These are phyloP conservation scores for Papilio helenus DNA, from an alignment of 1,140 invertebrate species.

Conservation along the genomic window DNA sequence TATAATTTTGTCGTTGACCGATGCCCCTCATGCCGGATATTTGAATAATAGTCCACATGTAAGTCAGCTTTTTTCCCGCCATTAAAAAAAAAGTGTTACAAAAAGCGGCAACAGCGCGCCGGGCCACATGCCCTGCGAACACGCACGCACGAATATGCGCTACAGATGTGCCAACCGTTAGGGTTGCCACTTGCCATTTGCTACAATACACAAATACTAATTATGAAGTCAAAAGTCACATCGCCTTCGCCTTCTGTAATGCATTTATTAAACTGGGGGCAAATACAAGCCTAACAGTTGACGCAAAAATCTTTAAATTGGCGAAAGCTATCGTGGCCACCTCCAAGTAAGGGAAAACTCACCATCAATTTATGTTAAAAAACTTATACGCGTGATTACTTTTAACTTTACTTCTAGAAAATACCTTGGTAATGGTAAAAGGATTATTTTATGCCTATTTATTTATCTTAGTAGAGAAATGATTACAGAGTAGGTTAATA, in stretches of 20 bases:
- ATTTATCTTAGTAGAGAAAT: not conserved
- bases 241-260: not conserved
- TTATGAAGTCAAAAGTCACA: not conserved
- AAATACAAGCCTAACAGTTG: not conserved
- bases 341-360: too few relatives aligned
- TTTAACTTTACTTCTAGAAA: not conserved
- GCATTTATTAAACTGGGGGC: not conserved
- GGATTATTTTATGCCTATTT: not conserved
- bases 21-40: constrained; percentile 54
- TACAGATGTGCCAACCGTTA: constrained; percentile 67
- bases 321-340: too few relatives aligned
- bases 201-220: not conserved
- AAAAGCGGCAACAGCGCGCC: constrained; percentile 52
- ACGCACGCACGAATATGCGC: constrained; percentile 72
- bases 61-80: constrained; percentile 64
- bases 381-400: not conserved
- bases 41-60: constrained; percentile 54
- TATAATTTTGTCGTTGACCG: constrained; percentile 44
- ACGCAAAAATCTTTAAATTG: not conserved
- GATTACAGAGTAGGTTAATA: constrained; percentile 27
- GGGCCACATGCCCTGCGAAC: constrained; percentile 69
- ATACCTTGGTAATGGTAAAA: not conserved
- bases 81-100: constrained; percentile 68
- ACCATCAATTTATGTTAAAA: not conserved
- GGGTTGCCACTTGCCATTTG: constrained; percentile 27